phyloP scores from a whole-genome alignment of 2,888 invertebrate genomes.

The Smittia aterrima region DNA sequence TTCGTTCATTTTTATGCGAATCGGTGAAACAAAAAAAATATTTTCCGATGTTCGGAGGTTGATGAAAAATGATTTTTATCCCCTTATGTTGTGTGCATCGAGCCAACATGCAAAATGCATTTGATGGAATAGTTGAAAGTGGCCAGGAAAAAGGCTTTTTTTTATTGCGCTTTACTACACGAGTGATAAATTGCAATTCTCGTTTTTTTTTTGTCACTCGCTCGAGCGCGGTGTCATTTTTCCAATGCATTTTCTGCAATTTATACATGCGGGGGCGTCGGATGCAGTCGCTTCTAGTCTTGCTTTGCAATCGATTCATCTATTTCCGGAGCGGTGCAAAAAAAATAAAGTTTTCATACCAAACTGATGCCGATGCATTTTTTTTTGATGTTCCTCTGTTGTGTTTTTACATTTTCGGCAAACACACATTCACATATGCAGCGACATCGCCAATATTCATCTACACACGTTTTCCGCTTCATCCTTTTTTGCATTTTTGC shows the following conservation, averaged over 20 bases:
- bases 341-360: conserved; percentile 23
- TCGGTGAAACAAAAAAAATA: too few species aligned
- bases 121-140: conserved; percentile 33
- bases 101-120: conserved; percentile 38
- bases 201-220: conserved; percentile 24
- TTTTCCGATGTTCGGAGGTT: background rate
- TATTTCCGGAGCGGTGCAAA: conserved; percentile 34
- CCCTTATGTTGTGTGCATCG: background rate
- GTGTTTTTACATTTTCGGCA: background rate
- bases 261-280: conserved; percentile 9
- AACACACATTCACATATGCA: conserved; percentile 29
- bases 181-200: conserved; percentile 41
- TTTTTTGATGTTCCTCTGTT: background rate
- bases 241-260: conserved; percentile 27
- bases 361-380: conserved; percentile 3
- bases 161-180: conserved; percentile 17
- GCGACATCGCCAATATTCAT: conserved; percentile 27
- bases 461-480: background rate
- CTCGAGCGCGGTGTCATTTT: conserved; percentile 37
- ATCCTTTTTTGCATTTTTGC: background rate
- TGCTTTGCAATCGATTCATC: conserved; percentile 32
- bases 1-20: background rate
- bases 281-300: background rate
- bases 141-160: background rate
- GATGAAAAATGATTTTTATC: conserved; percentile 25